phyloP scores from a whole-genome alignment of 2,888 invertebrate genomes.

The Tetragnatha montana region DNA sequence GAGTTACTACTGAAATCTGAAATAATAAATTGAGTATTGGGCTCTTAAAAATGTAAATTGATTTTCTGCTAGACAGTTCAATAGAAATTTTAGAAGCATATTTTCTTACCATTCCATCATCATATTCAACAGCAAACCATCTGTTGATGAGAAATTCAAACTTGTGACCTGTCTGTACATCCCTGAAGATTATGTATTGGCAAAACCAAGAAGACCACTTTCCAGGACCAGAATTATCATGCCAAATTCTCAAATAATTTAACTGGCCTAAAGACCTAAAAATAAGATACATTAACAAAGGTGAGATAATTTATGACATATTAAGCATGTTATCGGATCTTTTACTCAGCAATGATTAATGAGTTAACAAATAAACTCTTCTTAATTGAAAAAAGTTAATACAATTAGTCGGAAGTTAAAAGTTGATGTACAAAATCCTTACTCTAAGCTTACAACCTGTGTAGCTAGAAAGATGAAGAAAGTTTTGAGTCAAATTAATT shows the following conservation, averaged over 20 bases:
- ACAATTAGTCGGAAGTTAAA: background rate
- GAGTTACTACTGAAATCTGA: too few relatives aligned
- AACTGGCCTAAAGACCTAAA: conserved; percentile 77
- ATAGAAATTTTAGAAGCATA: background rate
- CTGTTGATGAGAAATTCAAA: conserved; percentile 76
- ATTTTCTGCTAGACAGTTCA: too few relatives aligned
- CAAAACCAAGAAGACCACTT: conserved; percentile 77
- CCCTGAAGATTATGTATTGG: conserved; percentile 77
- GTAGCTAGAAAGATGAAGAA: too few relatives aligned
- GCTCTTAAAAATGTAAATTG: too few relatives aligned
- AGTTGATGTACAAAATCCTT: too few relatives aligned
- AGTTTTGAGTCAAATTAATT: too few relatives aligned
- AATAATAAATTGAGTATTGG: too few relatives aligned
- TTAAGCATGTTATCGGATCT: background rate
- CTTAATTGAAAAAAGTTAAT: background rate
- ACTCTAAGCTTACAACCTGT: too few relatives aligned
- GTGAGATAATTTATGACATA: background rate
- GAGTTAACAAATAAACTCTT: background rate
- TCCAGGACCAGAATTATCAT: conserved; percentile 78
- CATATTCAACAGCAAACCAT: conserved; percentile 79
- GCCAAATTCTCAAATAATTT: conserved; percentile 78
- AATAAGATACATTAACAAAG: background rate
- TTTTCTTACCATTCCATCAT: conserved; percentile 77
- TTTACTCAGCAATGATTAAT: background rate
- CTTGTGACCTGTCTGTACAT: conserved; percentile 78